A percentile compares a stretch with the other conserved stretches of the same genome.
Evolutionary conservation across 2,113 vertebrate species (phyloP).

Genomic region (Pluvialis apricaria): DNA sequence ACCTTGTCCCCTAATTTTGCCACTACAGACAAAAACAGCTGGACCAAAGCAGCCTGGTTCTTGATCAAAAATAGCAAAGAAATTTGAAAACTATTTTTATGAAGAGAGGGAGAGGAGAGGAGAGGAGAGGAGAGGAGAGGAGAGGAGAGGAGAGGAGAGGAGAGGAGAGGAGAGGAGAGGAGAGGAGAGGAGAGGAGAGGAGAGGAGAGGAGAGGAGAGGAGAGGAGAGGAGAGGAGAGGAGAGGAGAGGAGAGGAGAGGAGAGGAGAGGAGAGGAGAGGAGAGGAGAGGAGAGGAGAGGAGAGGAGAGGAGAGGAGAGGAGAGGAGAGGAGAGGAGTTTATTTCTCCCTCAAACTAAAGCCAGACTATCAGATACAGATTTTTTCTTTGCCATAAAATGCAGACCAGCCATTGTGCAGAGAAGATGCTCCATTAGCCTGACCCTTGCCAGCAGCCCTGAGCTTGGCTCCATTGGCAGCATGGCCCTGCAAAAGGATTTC

Average conservation of each 20-base stretch:
- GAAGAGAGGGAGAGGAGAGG: not conserved
- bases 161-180: too few relatives aligned
- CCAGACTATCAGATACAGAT: not conserved
- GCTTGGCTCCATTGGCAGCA: not conserved
- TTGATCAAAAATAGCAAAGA: not conserved
- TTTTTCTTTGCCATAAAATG: not conserved
- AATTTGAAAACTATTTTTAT: not conserved
- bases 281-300: not conserved
- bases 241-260: too few relatives aligned
- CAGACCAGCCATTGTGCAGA: not conserved
- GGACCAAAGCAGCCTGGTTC: not conserved
- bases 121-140: not conserved
- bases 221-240: not conserved
- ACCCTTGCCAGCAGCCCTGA: not conserved
- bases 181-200: too few relatives aligned
- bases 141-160: not conserved
- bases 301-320: too few relatives aligned
- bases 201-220: not conserved
- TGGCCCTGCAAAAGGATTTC: conserved; percentile 7
- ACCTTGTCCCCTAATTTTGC: not conserved
- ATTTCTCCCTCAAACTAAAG: not conserved
- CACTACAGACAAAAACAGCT: not conserved
- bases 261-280: not conserved
- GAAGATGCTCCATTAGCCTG: not conserved
- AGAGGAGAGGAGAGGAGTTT: not conserved